Evolutionary conservation across 2,113 vertebrate species (phyloP).

Genomic region (Plestiodon gilberti): DNA sequence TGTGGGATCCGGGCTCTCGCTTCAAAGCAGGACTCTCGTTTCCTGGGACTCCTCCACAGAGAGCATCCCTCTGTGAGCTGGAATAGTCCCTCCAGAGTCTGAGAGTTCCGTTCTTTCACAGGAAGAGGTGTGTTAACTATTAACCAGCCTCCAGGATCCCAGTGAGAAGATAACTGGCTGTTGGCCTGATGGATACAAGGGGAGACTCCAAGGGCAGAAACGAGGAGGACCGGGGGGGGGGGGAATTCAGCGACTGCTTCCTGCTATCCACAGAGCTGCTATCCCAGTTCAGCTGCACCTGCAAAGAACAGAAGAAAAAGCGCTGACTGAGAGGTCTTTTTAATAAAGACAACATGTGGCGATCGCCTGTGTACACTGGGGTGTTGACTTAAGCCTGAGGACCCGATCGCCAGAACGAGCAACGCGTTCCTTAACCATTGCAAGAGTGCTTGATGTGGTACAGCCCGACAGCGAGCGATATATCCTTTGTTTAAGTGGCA

Average conservation of each 20-base stretch:
- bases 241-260: constrained; percentile 8
- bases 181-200: background rate
- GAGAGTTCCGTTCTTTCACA: constrained; percentile 29
- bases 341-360: constrained; percentile 61
- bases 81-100: constrained; percentile 22
- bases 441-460: background rate
- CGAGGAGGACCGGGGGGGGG: no score
- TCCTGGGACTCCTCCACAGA: background rate
- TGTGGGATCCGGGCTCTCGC: constrained; percentile 26
- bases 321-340: constrained; percentile 1
- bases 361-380: constrained; percentile 58
- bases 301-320: constrained; percentile 26
- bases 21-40: constrained; percentile 24
- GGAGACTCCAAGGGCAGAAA: background rate
- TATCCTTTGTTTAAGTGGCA: no score
- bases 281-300: constrained; percentile 38
- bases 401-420: constrained; percentile 62
- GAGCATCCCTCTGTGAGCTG: constrained; percentile 28
- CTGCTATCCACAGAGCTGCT: background rate
- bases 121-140: background rate
- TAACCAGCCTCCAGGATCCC: constrained; percentile 11
- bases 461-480: background rate
- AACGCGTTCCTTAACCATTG: constrained; percentile 31
- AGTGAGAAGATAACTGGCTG: background rate
- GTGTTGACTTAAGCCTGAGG: constrained; percentile 58